Evolutionary conservation across 2,888 invertebrate genomes (phyloP).

Genomic region (Chirona hameri): DNA sequence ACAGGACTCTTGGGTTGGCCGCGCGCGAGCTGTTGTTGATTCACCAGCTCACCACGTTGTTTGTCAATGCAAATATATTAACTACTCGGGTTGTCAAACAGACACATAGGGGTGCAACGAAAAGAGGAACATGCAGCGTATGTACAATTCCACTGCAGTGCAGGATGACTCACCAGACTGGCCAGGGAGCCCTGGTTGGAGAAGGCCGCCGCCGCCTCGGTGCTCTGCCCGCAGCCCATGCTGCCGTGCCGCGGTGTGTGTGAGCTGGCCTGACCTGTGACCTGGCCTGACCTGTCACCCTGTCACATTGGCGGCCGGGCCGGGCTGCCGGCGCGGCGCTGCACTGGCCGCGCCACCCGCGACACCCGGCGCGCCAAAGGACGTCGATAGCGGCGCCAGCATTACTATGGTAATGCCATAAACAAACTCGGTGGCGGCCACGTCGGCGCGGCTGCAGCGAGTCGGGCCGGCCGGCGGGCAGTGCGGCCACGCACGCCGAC

Average conservation of each 20-base stretch:
- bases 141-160: no score
- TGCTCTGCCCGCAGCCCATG: slow-evolving; percentile 5
- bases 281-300: no score
- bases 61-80: no score
- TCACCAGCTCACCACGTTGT: no score
- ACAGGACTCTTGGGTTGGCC: no score
- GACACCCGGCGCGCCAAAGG: not conserved
- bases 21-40: no score
- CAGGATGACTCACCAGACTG: not conserved
- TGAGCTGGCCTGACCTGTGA: no score
- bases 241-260: not conserved
- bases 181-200: not conserved
- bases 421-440: not conserved
- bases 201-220: not conserved
- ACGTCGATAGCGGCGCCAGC: not conserved
- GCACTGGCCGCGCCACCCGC: not conserved
- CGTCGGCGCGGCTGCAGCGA: not conserved
- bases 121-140: no score
- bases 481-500: not conserved
- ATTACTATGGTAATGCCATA: slow-evolving; percentile 31
- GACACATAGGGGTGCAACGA: no score
- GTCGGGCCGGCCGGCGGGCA: no score
- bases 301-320: not conserved
- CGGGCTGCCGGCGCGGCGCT: not conserved
- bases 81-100: no score